Percentiles rank a stretch among this genome's conserved stretches.
phyloP scores from a whole-genome alignment of 2,113 vertebrate species.

The Pseudorhombus dupliciocellatus region DNA sequence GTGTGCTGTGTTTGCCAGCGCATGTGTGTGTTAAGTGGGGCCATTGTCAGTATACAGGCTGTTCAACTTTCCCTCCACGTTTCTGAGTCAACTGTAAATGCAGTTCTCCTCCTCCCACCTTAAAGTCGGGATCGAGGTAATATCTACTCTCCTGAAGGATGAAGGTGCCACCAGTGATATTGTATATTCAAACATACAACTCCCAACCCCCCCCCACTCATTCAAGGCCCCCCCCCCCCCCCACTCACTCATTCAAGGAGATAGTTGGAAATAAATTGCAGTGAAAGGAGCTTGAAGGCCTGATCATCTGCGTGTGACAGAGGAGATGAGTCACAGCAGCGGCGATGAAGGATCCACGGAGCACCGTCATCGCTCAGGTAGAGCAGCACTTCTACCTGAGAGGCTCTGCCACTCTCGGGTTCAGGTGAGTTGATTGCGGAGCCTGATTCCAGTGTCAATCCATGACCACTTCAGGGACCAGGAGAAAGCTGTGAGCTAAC shows the following conservation, averaged over 20 bases:
- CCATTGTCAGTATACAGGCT: too few relatives aligned
- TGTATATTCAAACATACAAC: not conserved
- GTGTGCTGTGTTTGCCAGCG: too few relatives aligned
- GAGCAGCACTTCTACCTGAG: not conserved
- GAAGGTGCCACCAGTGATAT: not conserved
- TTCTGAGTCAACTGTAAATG: too few relatives aligned
- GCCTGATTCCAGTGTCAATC: not conserved
- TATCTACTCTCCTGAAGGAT: too few relatives aligned
- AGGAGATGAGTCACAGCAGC: not conserved
- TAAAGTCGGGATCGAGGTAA: too few relatives aligned
- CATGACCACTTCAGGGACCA: not conserved
- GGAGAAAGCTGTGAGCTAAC: slow-evolving; percentile 1
- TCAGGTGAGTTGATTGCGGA: not conserved
- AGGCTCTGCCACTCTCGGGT: slow-evolving; percentile 7
- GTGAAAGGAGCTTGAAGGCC: not conserved
- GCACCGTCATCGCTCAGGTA: slow-evolving; percentile 10
- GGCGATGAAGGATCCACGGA: slow-evolving; percentile 1
- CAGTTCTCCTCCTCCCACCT: too few relatives aligned
- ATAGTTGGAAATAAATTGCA: not conserved
- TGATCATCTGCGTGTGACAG: not conserved
- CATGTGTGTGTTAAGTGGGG: too few relatives aligned
- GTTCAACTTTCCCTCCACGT: too few relatives aligned
- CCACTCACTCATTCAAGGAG: not conserved
- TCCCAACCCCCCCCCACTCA: not conserved
- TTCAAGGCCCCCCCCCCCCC: too few relatives aligned